Percentiles rank a stretch among this genome's conserved stretches.
Conservation (phyloP, 30 jellyfish, hydroid and myxozoan genomes). For the Nemopilema nomurai region DNA sequence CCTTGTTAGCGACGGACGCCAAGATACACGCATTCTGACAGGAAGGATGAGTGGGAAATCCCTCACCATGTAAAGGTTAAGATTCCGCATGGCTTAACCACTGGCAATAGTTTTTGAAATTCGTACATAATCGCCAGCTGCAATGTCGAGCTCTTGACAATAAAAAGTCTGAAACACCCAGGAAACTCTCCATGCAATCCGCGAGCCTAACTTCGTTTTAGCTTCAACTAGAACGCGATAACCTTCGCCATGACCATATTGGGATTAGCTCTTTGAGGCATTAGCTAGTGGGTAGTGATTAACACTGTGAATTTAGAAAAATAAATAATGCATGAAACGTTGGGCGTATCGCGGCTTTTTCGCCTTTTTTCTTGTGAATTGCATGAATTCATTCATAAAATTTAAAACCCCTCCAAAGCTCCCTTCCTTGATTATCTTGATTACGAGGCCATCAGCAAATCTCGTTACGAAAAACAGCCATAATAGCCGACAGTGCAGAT, state of each 20-base stretch:
- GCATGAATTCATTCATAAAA: constrained; percentile 1
- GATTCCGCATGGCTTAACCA: constrained; percentile 33
- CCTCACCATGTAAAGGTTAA: constrained; percentile 28
- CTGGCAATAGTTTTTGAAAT: constrained; percentile 40
- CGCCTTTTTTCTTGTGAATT: constrained; percentile 1
- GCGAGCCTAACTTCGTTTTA: constrained; percentile 17
- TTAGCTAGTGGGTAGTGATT: constrained; percentile 35
- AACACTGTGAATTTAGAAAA: constrained; percentile 22
- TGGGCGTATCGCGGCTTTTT: constrained; percentile 19
- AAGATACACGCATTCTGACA: not conserved
- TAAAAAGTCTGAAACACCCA: constrained; percentile 32
- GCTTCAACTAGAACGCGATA: constrained; percentile 22
- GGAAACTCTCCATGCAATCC: constrained; percentile 31
- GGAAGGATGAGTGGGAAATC: constrained; percentile 27
- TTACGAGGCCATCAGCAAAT: not conserved
- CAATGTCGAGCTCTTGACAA: constrained; percentile 16
- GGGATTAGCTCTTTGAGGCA: constrained; percentile 31
- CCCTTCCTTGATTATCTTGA: not conserved
- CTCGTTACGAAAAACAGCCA: not conserved
- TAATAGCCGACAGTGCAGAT: not conserved
- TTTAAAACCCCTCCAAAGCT: not conserved
- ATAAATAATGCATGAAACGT: constrained; percentile 29
- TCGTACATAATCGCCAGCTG: constrained; percentile 49
- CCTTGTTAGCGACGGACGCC: not conserved
- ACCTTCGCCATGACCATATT: constrained; percentile 27